Conservation (phyloP, 2,113 vertebrate genomes). For the Haemorhous mexicanus region DNA sequence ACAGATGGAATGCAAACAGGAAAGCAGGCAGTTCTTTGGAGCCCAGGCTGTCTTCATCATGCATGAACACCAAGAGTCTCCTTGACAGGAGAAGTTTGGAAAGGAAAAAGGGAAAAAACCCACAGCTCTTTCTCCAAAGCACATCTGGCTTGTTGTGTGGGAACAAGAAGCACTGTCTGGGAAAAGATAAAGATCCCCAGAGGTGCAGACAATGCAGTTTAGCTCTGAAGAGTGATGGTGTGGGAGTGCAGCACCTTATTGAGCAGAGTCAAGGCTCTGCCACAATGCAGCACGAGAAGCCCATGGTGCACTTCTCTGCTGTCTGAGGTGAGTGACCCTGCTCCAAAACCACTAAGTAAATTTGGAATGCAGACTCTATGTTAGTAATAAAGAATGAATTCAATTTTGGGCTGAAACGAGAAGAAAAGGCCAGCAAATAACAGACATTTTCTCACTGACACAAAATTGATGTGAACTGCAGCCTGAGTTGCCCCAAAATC, state of each 20-base stretch:
- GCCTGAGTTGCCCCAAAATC: background rate
- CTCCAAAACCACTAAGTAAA: background rate
- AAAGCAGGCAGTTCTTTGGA: background rate
- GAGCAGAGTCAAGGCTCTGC: background rate
- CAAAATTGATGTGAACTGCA: background rate
- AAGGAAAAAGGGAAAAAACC: background rate
- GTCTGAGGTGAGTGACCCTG: background rate
- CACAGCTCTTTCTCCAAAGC: background rate
- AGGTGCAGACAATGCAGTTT: background rate
- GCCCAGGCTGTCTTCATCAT: background rate
- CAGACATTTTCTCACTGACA: background rate
- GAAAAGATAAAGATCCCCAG: background rate
- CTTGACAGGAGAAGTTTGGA: background rate
- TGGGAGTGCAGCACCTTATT: background rate
- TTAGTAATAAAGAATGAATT: background rate
- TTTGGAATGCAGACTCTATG: background rate
- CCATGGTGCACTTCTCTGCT: background rate
- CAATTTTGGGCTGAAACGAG: background rate
- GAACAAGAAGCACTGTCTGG: background rate
- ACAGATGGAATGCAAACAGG: background rate
- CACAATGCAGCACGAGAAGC: accelerated
- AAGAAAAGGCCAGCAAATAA: background rate
- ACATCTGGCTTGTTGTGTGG: background rate
- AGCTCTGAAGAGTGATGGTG: background rate
- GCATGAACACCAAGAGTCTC: background rate